Conservation (phyloP, 1,140 invertebrate species). For the Lethrus apterus region DNA sequence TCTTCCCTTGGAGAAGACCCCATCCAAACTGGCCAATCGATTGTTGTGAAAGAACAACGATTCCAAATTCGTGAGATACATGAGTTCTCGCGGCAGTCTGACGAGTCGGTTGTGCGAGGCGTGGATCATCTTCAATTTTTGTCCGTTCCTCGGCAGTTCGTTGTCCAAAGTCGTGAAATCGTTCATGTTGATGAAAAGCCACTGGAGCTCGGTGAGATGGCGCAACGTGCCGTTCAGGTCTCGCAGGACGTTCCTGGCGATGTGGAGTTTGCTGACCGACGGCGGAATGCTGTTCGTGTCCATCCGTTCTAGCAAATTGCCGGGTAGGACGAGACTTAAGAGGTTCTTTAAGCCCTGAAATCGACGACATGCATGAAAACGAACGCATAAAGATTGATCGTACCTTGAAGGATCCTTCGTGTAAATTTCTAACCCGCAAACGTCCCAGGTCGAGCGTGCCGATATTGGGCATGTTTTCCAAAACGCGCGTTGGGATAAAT, state of each 20-base stretch:
- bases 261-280: constrained; percentile 56
- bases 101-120: constrained; percentile 63
- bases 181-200: constrained; percentile 71
- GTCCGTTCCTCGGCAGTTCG: constrained; percentile 60
- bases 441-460: constrained; percentile 65
- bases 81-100: constrained; percentile 60
- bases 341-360: constrained; percentile 59
- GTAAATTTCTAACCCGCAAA: constrained; percentile 57
- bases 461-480: constrained; percentile 61
- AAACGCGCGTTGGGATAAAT: constrained; percentile 59
- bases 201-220: constrained; percentile 61
- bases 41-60: constrained; percentile 64
- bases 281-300: constrained; percentile 42
- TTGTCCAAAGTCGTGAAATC: constrained; percentile 62
- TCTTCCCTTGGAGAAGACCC: constrained; percentile 57
- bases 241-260: constrained; percentile 63
- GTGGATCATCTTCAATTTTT: constrained; percentile 59
- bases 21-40: constrained; percentile 57
- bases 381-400: too few relatives aligned
- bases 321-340: constrained; percentile 59
- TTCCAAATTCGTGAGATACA: constrained; percentile 56
- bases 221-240: constrained; percentile 66
- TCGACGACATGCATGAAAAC: too few relatives aligned
- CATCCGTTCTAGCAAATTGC: constrained; percentile 53
- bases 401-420: constrained; percentile 56